Evolutionary conservation across 2,888 invertebrate genomes (phyloP).

Genomic region (Caenorhabditis angaria): DNA sequence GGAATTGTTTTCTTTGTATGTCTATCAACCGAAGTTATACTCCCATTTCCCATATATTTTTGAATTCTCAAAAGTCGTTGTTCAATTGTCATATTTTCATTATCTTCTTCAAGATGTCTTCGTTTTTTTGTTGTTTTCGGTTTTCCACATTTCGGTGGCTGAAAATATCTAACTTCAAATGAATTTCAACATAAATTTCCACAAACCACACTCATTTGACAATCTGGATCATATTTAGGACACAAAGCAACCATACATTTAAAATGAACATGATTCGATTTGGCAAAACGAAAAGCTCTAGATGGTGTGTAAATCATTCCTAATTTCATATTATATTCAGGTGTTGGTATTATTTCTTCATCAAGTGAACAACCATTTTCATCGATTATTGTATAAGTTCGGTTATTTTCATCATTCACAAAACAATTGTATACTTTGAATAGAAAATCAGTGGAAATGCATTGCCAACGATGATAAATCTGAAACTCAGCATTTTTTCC

Average conservation of each 20-base stretch:
- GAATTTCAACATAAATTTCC: neutral
- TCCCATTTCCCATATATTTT: constrained; percentile 20
- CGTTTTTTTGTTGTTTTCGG: constrained; percentile 17
- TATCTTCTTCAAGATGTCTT: constrained; percentile 19
- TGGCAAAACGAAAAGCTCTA: constrained; percentile 59
- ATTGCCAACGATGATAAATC: constrained; percentile 52
- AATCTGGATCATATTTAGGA: constrained; percentile 53
- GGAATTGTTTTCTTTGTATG: neutral
- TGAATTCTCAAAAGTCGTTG: constrained; percentile 33
- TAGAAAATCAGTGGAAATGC: constrained; percentile 27
- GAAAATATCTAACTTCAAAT: constrained; percentile 20
- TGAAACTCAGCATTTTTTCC: constrained; percentile 11
- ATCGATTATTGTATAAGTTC: constrained; percentile 50
- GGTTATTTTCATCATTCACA: constrained; percentile 44
- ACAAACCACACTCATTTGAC: constrained; percentile 51
- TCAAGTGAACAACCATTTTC: constrained; percentile 56
- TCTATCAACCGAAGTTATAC: neutral
- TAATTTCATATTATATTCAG: constrained; percentile 44
- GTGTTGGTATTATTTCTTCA: constrained; percentile 53
- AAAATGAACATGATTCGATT: constrained; percentile 62
- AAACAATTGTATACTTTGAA: constrained; percentile 53
- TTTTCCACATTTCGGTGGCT: constrained; percentile 40
- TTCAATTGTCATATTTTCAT: constrained; percentile 26
- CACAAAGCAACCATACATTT: constrained; percentile 67
- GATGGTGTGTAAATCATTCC: constrained; percentile 47